Base-by-base conservation (phyloP, 2,888 invertebrate genomes). In the Antitype chi region DNA sequence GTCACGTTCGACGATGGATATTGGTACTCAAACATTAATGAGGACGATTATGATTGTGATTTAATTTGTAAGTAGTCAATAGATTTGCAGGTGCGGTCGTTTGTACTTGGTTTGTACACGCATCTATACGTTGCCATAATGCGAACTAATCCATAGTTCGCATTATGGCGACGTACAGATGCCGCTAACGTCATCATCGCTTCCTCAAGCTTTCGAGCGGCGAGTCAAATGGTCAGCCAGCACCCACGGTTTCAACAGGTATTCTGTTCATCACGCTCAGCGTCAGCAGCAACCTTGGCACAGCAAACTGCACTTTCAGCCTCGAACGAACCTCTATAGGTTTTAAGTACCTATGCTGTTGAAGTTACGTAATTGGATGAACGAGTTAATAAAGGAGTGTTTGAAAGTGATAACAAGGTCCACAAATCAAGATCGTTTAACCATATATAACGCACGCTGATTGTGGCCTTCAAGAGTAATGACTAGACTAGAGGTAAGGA, bases 1-100 rank as follows among this genome's bases (percentile, higher is more conserved):
- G 79, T 85, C 85, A 85, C 84, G 85, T 84, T 75, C 52, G 25
- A 64, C 66, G 59, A 69, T n/a, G 20, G n/a, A 68, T 53, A 53
- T 53, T 62, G 76, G 64, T 38, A 67, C 66, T 84, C 55, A 49
- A 71, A 85, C 78, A 83, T 81, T 81, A 81, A 79, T 84, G 75
- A 81, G 69, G 84, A 85, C 69, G 73, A 71, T 85, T 77, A 77
- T 81, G 49, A 75, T 55, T 63, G 73, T 75, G 62, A 78, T 74
- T 76, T 60, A 62, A 64, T 23, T 60, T 64, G 15, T 28, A 53
- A 23, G 57, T 49, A 59, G 7, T 20, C 43, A 60, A 57, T 73
- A 71, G 62, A 77, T 74, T 73, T 68, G 60, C 74, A 85, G 78
- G 72, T 85, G 74, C 23, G 57, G 47, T 52, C 15, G 23, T 57